Conservation (phyloP, 1,140 invertebrate species). For the Psix sp. region DNA sequence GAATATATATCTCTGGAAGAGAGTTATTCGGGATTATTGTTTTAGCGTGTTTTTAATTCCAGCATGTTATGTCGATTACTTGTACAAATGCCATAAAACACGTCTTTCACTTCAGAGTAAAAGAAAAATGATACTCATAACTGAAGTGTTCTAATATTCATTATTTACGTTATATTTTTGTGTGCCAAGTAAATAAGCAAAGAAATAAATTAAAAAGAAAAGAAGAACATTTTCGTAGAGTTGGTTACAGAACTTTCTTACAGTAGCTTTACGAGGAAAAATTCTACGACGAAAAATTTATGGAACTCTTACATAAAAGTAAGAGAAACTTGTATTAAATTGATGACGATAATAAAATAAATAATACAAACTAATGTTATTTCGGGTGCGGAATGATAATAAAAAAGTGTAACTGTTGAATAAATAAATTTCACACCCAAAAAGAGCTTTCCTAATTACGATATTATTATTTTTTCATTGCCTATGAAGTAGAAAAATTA, state of each 20-base stretch:
- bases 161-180: slow-evolving; percentile 40
- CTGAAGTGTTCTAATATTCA: slow-evolving; percentile 21
- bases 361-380: background rate
- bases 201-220: slow-evolving; percentile 32
- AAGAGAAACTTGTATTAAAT: slow-evolving; percentile 26
- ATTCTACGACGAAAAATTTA: slow-evolving; percentile 18
- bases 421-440: too few species aligned
- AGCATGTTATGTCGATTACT: too few species aligned
- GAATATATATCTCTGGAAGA: too few species aligned
- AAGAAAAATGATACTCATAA: slow-evolving; percentile 27
- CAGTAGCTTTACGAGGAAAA: slow-evolving; percentile 22
- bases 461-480: too few species aligned
- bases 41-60: too few species aligned
- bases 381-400: too few species aligned
- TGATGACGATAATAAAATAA: slow-evolving; percentile 29
- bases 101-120: slow-evolving; percentile 9
- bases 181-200: slow-evolving; percentile 23
- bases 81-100: slow-evolving; percentile 21
- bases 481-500: too few species aligned
- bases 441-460: too few species aligned
- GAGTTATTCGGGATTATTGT: too few species aligned
- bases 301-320: slow-evolving; percentile 14
- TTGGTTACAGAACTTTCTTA: slow-evolving; percentile 15
- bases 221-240: slow-evolving; percentile 11
- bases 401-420: too few species aligned